Percentiles rank a stretch among this genome's conserved stretches.
Conservation (phyloP, 37 sponge, comb jelly and placozoan genomes). For the Tethya wilhelma region DNA sequence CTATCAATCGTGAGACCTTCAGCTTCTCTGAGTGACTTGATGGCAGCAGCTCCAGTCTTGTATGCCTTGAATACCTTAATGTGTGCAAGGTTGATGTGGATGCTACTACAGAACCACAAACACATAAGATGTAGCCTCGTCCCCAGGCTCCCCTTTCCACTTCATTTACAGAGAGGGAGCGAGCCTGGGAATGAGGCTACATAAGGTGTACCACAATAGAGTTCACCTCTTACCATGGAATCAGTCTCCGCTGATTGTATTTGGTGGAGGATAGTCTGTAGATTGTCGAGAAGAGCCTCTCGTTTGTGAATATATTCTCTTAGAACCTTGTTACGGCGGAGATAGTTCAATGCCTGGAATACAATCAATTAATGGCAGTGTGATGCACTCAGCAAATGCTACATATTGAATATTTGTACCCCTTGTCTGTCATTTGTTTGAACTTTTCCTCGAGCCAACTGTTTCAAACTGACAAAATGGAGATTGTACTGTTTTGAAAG, state of each 20-base stretch:
- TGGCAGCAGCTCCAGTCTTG: conserved; percentile 29
- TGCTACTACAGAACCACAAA: not conserved
- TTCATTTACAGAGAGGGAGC: no score
- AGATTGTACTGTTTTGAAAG: not conserved
- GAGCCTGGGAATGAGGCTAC: no score
- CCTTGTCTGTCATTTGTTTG: conserved; percentile 1
- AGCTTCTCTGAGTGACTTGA: conserved; percentile 17
- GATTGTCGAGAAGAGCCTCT: conserved; percentile 35
- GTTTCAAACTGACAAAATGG: conserved; percentile 12
- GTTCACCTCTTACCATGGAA: conserved; percentile 43
- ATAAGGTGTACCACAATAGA: not conserved
- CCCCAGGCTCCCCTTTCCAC: not conserved
- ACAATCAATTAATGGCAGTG: not conserved
- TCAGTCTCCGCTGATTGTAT: conserved; percentile 80
- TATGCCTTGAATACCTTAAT: conserved; percentile 20
- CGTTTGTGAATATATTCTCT: not conserved
- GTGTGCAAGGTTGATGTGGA: not conserved
- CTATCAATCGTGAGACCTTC: not conserved
- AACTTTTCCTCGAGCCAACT: conserved; percentile 1
- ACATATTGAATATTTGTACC: not conserved
- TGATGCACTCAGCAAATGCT: not conserved
- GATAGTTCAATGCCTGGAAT: conserved; percentile 23
- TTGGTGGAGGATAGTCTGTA: conserved; percentile 43
- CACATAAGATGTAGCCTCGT: not conserved
- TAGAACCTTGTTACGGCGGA: not conserved